Evolutionary conservation across 2,113 vertebrate species (phyloP).

Genomic region (Otis tarda): DNA sequence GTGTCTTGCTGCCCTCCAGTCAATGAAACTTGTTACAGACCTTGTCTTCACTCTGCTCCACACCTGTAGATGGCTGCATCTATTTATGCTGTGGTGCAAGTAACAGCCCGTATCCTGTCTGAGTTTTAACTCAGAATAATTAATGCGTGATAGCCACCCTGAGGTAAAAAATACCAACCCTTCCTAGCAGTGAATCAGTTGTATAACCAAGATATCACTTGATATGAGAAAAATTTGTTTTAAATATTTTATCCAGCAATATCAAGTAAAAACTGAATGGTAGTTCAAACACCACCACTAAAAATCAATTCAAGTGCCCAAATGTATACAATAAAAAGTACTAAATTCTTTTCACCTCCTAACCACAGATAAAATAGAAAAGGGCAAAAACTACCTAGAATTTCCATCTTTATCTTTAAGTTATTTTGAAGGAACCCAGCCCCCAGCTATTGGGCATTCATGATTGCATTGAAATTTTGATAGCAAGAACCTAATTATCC

Average conservation of each 20-base stretch:
- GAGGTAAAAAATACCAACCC: not conserved
- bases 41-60: not conserved
- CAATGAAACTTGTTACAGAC: rapidly evolving
- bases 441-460: not conserved
- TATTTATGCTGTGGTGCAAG: not conserved
- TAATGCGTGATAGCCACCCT: not conserved
- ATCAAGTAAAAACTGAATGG: not conserved
- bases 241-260: not conserved
- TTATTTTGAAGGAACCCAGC: not conserved
- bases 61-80: not conserved
- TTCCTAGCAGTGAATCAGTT: not conserved
- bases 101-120: not conserved
- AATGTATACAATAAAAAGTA: not conserved
- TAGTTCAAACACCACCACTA: not conserved
- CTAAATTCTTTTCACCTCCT: not conserved
- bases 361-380: not conserved
- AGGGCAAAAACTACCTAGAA: not conserved
- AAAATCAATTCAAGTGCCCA: not conserved
- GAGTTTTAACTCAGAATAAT: not conserved
- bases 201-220: not conserved
- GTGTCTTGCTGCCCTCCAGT: not conserved
- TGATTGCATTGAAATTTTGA: not conserved
- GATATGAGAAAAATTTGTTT: not conserved
- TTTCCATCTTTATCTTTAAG: not conserved
- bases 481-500: not conserved